Evolutionary conservation across 2,888 invertebrate species (phyloP), one percentile per base, ranked within the genome.

Genomic region (Amphipyra berbera): DNA sequence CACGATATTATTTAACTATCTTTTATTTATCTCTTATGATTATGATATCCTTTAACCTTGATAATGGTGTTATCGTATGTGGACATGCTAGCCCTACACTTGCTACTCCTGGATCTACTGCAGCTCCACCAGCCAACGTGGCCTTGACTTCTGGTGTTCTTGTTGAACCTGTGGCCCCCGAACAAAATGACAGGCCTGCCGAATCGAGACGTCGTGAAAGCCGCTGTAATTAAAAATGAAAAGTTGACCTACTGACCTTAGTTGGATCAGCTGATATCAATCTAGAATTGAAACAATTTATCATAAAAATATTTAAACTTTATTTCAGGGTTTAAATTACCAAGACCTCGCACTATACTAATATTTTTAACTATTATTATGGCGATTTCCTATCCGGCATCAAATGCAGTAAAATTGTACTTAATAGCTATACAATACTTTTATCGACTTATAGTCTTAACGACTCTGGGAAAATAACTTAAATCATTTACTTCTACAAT

Each of bases 171-270:
- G 44, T 73, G 61, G 7, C 66, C 72, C 2, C 84, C 87, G 6
- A 87, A 76, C 37, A 86, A 30, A 13, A 89, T 85, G 0, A 78
- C 79, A 0, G 82, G 83, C 5, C 54, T 82, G 0, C 88, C 88
- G 1, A 15, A 63, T 9, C 78, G 73, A 4, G 79, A 81, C 35
- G 47, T 68, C 4, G 83, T 81, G 37, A 86, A 87, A 14, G 86
- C 69, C 5, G 84, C 79, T 81, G 72, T 13, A 76, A 81, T 42
- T 47, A 61, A 42, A 38, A 21, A 21, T 21, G 1, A 2, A 2
- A 53, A 65, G 9, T 45, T 37, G 55, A 49, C 14, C 35, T 55
- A 33, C 4, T 41, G 21, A 14, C 7, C 12, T 6, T n/a, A 40
- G 5, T 8, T 21, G 14, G 1, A 9, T 58, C 21, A 21, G 10